phyloP scores from a whole-genome alignment of 2,113 vertebrate genomes.

The Hymenochirus boettgeri region DNA sequence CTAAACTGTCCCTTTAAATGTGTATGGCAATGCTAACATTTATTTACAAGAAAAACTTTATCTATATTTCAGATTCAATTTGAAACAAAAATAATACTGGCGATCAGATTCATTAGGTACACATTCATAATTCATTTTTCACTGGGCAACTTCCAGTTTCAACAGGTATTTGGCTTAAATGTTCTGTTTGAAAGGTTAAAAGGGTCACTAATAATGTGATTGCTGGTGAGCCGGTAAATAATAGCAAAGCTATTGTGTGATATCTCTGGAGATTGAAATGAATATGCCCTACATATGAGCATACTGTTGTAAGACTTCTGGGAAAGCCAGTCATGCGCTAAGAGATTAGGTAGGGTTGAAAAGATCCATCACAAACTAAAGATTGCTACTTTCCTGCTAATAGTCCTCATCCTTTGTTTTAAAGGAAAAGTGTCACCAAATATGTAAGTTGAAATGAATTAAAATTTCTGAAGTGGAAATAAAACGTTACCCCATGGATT shows the following conservation, averaged over 20 bases:
- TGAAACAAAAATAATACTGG: too few species aligned
- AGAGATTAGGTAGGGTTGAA: conserved; percentile 3
- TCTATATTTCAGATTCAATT: too few species aligned
- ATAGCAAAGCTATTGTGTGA: conserved; percentile 1
- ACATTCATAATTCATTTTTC: not conserved
- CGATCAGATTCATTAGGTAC: too few species aligned
- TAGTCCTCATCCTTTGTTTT: not conserved
- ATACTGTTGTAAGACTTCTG: not conserved
- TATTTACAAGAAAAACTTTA: too few species aligned
- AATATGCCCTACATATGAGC: not conserved
- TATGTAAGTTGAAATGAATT: too few species aligned
- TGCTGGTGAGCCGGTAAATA: conserved; percentile 3
- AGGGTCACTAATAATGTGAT: conserved; percentile 1
- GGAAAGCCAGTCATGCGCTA: not conserved
- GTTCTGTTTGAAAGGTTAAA: not conserved
- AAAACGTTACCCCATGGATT: too few species aligned
- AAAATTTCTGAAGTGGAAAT: too few species aligned
- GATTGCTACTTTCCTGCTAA: not conserved
- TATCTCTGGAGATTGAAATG: conserved; percentile 2
- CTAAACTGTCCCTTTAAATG: too few species aligned
- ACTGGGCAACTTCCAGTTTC: not conserved
- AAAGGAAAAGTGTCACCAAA: not conserved
- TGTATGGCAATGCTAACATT: too few species aligned
- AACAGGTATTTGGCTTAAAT: not conserved
- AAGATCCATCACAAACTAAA: not conserved